A percentile compares a stretch with the other conserved stretches of the same genome.
phyloP scores from a whole-genome alignment of 2,888 invertebrate species.

The Carabus problematicus region DNA sequence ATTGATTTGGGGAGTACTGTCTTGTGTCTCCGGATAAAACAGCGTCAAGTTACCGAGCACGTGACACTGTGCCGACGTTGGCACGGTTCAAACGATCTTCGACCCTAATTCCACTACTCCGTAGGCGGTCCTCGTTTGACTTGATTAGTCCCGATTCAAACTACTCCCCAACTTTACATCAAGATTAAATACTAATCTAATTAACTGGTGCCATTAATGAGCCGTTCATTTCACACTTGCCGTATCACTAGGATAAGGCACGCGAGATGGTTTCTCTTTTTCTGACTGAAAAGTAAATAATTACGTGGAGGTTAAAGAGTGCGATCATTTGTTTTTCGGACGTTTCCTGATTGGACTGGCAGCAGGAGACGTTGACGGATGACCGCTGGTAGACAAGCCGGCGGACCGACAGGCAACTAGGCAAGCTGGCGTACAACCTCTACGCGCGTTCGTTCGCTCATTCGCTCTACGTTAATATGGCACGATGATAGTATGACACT shows the following conservation, averaged over 20 bases:
- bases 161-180: slow-evolving; percentile 36
- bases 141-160: slow-evolving; percentile 39
- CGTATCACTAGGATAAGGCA: neutral
- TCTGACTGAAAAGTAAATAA: slow-evolving; percentile 30
- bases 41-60: slow-evolving; percentile 11
- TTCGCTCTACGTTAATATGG: neutral
- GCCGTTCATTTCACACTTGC: slow-evolving; percentile 25
- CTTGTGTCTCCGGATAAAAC: neutral
- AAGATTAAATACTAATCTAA: slow-evolving; percentile 39
- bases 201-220: slow-evolving; percentile 35
- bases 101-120: slow-evolving; percentile 9
- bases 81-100: neutral
- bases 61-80: slow-evolving; percentile 1
- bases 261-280: neutral
- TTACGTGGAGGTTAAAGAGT: slow-evolving; percentile 41
- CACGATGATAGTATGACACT: slow-evolving; percentile 7
- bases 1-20: neutral
- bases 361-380: slow-evolving; percentile 48
- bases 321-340: slow-evolving; percentile 48
- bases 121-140: neutral
- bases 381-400: slow-evolving; percentile 36
- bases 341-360: slow-evolving; percentile 48
- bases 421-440: neutral
- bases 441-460: neutral
- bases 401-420: slow-evolving; percentile 7